Evolutionary conservation across 1,140 invertebrate genomes (phyloP).

Genomic region (Ceratitis capitata): DNA sequence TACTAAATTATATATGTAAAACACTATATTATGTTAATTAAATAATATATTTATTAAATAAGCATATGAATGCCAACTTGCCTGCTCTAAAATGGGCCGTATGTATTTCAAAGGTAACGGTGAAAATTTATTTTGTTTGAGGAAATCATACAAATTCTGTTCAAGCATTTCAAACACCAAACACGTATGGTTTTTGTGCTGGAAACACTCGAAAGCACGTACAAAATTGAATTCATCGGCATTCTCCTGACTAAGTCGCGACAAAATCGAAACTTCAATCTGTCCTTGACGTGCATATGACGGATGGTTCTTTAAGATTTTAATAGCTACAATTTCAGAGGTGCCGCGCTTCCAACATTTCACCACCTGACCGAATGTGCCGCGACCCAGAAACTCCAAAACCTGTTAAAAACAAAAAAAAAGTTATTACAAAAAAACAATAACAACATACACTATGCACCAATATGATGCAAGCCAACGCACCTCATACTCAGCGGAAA

Average conservation of each 20-base stretch:
- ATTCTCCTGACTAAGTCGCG: conserved; percentile 97
- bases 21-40: background rate
- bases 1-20: background rate
- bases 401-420: conserved; percentile 69
- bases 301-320: conserved; percentile 99
- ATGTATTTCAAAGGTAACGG: conserved; percentile 98
- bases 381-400: conserved; percentile 96
- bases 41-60: background rate
- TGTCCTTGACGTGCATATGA: conserved; percentile 99
- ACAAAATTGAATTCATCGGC: conserved; percentile 99
- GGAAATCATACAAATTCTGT: conserved; percentile 99
- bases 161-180: conserved; percentile 99
- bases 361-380: conserved; percentile 99
- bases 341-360: conserved; percentile 99
- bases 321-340: conserved; percentile 99
- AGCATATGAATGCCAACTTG: conserved; percentile 63
- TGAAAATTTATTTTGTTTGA: conserved; percentile 99
- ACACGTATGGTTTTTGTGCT: conserved; percentile 99
- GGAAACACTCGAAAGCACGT: conserved; percentile 98
- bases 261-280: conserved; percentile 98
- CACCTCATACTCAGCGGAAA: conserved; percentile 88
- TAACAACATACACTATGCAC: background rate
- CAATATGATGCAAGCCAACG: background rate
- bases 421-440: background rate
- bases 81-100: conserved; percentile 98